Percentiles rank a stretch among this genome's conserved stretches.
Evolutionary conservation across 1,140 invertebrate genomes (phyloP).

Genomic region (Hesperophylax magnus): DNA sequence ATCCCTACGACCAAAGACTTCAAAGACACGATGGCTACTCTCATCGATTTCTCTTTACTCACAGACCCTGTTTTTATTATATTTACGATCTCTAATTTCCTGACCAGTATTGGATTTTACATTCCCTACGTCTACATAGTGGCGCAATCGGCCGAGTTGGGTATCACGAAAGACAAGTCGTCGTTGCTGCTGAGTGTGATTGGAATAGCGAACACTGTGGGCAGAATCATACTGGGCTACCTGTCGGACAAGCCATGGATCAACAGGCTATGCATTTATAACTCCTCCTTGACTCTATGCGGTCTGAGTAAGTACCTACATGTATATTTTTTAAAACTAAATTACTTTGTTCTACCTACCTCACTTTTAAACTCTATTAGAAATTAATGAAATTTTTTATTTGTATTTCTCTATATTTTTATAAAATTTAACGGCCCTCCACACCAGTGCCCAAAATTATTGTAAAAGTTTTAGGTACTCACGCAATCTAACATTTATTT

Average conservation of each 20-base stretch:
- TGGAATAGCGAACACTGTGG: constrained; percentile 90
- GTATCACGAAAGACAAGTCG: constrained; percentile 72
- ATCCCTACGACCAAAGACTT: constrained; percentile 73
- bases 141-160: constrained; percentile 75
- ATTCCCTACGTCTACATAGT: constrained; percentile 92
- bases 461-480: too few relatives aligned
- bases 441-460: too few relatives aligned
- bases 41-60: constrained; percentile 89
- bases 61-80: constrained; percentile 90
- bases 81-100: constrained; percentile 94
- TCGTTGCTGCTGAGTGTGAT: constrained; percentile 83
- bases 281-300: constrained; percentile 86
- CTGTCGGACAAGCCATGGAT: constrained; percentile 90
- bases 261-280: constrained; percentile 92
- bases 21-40: constrained; percentile 81
- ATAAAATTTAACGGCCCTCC: too few relatives aligned
- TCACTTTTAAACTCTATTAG: not conserved
- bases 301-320: constrained; percentile 78
- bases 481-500: too few relatives aligned
- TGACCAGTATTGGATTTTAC: constrained; percentile 97
- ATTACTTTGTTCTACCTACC: too few relatives aligned
- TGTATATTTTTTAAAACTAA: too few relatives aligned
- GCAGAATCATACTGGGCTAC: constrained; percentile 88
- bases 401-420: too few relatives aligned
- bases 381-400: not conserved